Conservation (phyloP, 1,140 invertebrate species). For the Euwallacea fornicatus region DNA sequence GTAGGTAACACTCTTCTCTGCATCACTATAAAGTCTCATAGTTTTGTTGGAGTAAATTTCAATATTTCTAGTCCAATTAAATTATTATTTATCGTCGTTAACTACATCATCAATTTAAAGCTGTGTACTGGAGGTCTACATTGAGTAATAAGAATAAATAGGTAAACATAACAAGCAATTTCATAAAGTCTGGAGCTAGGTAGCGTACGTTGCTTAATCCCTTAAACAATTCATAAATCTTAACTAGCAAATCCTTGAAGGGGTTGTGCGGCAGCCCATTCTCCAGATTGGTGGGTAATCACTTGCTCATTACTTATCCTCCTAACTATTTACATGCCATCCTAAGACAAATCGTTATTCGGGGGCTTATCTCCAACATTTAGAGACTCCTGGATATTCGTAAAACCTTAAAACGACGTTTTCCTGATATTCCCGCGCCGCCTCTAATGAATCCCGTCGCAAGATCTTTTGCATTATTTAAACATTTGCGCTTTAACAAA, state of each 20-base stretch:
- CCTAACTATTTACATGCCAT: conserved; percentile 47
- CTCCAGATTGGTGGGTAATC: conserved; percentile 52
- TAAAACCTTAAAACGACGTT: conserved; percentile 38
- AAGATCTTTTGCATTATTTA: conserved; percentile 46
- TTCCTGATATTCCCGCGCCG: conserved; percentile 33
- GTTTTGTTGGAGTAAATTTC: too few species aligned
- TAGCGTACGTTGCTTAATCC: conserved; percentile 25
- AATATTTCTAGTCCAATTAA: too few species aligned
- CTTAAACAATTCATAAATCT: conserved; percentile 34
- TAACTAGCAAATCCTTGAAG: conserved; percentile 30
- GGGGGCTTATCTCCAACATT: conserved; percentile 39
- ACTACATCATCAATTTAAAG: too few species aligned
- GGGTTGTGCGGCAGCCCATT: conserved; percentile 47
- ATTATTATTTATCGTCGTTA: too few species aligned
- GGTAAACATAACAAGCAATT: conserved; percentile 15
- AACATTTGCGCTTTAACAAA: conserved; percentile 44
- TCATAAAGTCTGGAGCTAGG: conserved; percentile 10
- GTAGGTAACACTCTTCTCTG: too few species aligned
- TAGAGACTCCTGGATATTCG: conserved; percentile 33
- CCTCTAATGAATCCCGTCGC: conserved; percentile 27
- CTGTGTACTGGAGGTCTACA: too few species aligned
- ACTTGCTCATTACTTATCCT: conserved; percentile 53
- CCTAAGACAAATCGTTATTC: conserved; percentile 39
- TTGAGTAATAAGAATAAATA: conserved; percentile 9
- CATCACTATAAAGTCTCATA: too few species aligned